Percentiles rank a stretch among this genome's conserved stretches.
These are phyloP conservation scores for Epistrophe grossulariae DNA, from an alignment of 2,888 invertebrate species.

Conservation along the genomic window DNA sequence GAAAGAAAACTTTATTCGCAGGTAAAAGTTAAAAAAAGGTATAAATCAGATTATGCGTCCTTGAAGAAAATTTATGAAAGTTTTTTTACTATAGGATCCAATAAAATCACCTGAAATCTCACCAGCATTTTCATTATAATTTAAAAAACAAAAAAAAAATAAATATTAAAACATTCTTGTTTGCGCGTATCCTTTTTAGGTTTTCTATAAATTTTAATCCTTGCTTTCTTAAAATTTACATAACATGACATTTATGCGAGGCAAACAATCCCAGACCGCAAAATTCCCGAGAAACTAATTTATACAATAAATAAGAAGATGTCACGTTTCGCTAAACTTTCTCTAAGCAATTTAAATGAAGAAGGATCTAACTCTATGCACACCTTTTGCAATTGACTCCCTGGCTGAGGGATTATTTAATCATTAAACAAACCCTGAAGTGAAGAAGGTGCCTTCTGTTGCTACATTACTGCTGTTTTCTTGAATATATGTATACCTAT, in stretches of 20 bases:
- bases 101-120: background rate
- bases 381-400: slow-evolving; percentile 38
- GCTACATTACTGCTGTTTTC: background rate
- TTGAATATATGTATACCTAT: background rate
- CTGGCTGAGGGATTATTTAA: slow-evolving; percentile 23
- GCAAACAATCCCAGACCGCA: slow-evolving; percentile 22
- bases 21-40: background rate
- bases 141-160: background rate
- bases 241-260: slow-evolving; percentile 28
- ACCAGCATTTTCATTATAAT: background rate
- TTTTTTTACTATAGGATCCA: no score
- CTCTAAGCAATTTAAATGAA: slow-evolving; percentile 26
- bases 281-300: slow-evolving; percentile 34
- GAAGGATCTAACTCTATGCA: slow-evolving; percentile 17
- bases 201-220: slow-evolving; percentile 14
- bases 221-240: slow-evolving; percentile 5
- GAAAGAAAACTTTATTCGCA: background rate
- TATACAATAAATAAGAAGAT: slow-evolving; percentile 41
- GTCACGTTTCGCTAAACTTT: slow-evolving; percentile 42
- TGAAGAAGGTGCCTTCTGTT: slow-evolving; percentile 29
- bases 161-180: background rate
- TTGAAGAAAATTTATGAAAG: background rate
- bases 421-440: slow-evolving; percentile 36
- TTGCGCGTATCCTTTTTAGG: slow-evolving; percentile 1
- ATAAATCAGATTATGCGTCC: background rate